phyloP scores from a whole-genome alignment of 2,888 invertebrate genomes.

The Sepiola atlantica region DNA sequence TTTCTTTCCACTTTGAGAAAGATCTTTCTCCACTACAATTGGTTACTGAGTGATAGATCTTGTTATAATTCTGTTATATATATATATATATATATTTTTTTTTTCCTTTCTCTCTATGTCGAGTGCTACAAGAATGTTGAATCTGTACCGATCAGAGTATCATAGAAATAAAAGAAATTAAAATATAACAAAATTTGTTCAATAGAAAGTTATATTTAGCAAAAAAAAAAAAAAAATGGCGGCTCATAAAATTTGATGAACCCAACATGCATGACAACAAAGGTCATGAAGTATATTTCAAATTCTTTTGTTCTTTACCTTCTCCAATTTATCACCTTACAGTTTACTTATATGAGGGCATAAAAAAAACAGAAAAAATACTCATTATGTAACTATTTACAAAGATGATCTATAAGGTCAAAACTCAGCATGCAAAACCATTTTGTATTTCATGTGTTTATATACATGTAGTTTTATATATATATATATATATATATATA shows the following conservation, averaged over 20 bases:
- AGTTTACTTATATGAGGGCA: background rate
- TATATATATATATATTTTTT: background rate
- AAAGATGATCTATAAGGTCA: background rate
- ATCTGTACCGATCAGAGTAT: background rate
- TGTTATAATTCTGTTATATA: too few species aligned
- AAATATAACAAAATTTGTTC: background rate
- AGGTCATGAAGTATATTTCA: background rate
- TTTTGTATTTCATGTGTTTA: background rate
- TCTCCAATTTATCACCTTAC: background rate
- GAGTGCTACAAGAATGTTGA: background rate
- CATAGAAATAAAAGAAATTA: background rate
- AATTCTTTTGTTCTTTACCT: background rate
- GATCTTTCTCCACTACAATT: too few species aligned
- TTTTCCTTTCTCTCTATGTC: background rate
- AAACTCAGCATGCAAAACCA: background rate
- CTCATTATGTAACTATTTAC: background rate
- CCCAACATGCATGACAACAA: background rate
- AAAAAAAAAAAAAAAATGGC: background rate
- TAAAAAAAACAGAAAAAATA: background rate
- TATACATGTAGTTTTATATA: background rate
- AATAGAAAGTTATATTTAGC: background rate
- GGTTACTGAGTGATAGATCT: too few species aligned
- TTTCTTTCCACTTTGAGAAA: too few species aligned
- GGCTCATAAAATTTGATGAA: background rate
- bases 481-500: background rate